phyloP scores from a whole-genome alignment of 2,888 invertebrate species.

The Tiliacea citrago region DNA sequence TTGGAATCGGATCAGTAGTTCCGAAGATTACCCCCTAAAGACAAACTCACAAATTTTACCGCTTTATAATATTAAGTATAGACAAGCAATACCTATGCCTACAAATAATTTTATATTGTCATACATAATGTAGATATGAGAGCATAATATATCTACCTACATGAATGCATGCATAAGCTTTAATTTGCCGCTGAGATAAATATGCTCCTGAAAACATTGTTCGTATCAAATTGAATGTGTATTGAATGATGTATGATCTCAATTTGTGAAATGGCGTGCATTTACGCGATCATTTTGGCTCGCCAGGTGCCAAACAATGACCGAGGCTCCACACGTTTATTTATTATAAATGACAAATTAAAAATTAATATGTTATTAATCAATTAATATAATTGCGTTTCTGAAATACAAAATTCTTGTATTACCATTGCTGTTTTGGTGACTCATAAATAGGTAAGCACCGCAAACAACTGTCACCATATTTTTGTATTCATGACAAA shows the following conservation, averaged over 20 bases:
- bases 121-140: neutral
- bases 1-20: no score
- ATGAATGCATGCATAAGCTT: conserved; percentile 56
- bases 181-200: conserved; percentile 67
- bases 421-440: conserved; percentile 32
- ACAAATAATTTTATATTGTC: neutral
- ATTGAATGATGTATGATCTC: conserved; percentile 82
- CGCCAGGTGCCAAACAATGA: conserved; percentile 79
- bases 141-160: neutral
- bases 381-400: conserved; percentile 64
- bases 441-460: neutral
- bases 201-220: conserved; percentile 71
- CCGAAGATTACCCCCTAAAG: no score
- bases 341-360: conserved; percentile 75
- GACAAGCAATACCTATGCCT: neutral
- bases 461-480: conserved; percentile 31
- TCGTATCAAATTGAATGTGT: conserved; percentile 73
- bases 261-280: conserved; percentile 81
- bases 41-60: no score
- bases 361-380: conserved; percentile 67
- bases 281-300: conserved; percentile 77
- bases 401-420: conserved; percentile 28
- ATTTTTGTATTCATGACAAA: conserved; percentile 54
- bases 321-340: conserved; percentile 67
- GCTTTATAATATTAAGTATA: neutral